Evolutionary conservation across 2,797 vertebrate genomes (phyloP), one percentile per base, ranked within the genome.

Genomic region (Coluber constrictor): DNA sequence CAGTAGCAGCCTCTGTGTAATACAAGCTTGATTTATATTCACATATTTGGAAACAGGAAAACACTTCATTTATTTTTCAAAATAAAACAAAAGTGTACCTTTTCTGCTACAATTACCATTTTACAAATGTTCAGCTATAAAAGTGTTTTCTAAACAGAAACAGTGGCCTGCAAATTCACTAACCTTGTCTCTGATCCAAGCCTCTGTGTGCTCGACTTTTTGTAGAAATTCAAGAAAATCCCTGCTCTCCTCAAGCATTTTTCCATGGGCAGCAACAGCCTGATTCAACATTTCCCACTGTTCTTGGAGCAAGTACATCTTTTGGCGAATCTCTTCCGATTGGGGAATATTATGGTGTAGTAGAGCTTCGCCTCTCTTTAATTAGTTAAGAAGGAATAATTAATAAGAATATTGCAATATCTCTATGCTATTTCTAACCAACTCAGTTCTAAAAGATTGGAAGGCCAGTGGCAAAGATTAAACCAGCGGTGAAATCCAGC

Each of bases 181-280:
- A 93, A 98, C 99, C 98, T 98, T 99, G 88, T 98, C 98, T 94
- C 98, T 97, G 95, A 99, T 99, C 99, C 99, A 99, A 94, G 98
- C 97, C 96, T 99, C 98, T 93, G 98, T 98, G 59, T 98, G 97
- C 47, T 99, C 98, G 18, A 98, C 98, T 93, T 98, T 98, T 96
- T 98, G 98, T 60, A 99, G 97, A 96, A 99, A 99, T 96, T 99
- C 98, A 90, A 99, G 97, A 94, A 99, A 98, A 95, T 98, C 98
- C 60, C 97, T 94, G 92, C 97, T 98, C 57, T 98, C 98, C 92
- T 98, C 98, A 93, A 99, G 97, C 97, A 98, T 96, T 96, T 97
- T 98, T 59, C 98, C 98, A 47, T 97, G 96, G 29, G 94, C 93
- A n/a, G 97, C 97, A 93, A 98, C 95, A 0, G 97, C 97, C 93